Evolutionary conservation across 2,888 invertebrate species (phyloP).

Genomic region (Pandemis corylana): DNA sequence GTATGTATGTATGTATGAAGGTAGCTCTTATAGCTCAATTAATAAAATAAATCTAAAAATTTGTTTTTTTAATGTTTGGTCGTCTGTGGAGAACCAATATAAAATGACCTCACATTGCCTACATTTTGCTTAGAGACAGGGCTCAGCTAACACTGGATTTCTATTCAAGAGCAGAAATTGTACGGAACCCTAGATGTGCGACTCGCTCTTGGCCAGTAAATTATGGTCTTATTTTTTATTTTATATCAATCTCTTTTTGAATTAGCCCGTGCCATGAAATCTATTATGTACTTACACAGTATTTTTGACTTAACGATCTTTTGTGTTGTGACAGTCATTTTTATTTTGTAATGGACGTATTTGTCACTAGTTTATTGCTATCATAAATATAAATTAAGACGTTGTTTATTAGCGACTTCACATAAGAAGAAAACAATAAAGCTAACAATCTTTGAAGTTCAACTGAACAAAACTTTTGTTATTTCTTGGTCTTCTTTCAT

Average conservation of each 20-base stretch:
- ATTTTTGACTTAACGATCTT: constrained; percentile 4
- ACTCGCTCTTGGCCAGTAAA: no score
- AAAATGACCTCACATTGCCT: no score
- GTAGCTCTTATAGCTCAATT: no score
- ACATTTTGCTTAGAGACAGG: no score
- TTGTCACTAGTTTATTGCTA: constrained; percentile 33
- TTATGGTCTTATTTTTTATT: neutral
- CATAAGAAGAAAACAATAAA: constrained; percentile 38
- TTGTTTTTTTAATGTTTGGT: no score
- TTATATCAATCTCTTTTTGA: neutral
- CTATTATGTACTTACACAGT: neutral
- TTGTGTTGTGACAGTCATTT: neutral
- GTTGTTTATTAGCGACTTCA: constrained; percentile 36
- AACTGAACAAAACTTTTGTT: constrained; percentile 30
- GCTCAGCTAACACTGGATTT: no score
- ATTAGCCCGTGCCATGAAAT: neutral
- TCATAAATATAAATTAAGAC: constrained; percentile 37
- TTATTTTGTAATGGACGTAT: constrained; percentile 19
- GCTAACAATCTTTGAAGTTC: constrained; percentile 27
- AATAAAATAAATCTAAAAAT: no score
- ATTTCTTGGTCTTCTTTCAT: constrained; percentile 20
- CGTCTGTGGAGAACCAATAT: no score
- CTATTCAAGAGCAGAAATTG: no score
- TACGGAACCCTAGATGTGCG: no score
- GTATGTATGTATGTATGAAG: no score